phyloP scores from a whole-genome alignment of 2,797 vertebrate species.

The Cynopterus sphinx region DNA sequence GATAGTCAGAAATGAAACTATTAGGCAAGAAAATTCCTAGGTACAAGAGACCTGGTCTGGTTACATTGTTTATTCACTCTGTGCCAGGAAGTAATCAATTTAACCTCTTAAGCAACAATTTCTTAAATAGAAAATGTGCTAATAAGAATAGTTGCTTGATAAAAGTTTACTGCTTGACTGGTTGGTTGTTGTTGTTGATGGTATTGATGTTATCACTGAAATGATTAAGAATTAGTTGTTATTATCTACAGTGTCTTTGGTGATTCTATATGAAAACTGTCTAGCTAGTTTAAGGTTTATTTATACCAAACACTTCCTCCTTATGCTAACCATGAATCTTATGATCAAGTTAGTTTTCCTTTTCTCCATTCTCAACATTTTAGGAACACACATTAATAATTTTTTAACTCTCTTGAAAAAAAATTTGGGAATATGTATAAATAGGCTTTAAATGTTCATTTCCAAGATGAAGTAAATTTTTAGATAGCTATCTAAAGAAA shows the following conservation, averaged over 20 bases:
- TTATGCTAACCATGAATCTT: background rate
- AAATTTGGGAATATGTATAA: background rate
- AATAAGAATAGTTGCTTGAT: constrained; percentile 37
- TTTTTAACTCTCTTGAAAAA: constrained; percentile 32
- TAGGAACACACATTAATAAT: background rate
- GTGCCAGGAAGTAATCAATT: background rate
- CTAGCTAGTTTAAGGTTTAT: constrained; percentile 17
- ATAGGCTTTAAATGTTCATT: background rate
- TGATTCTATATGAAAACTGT: constrained; percentile 3
- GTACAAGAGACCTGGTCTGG: background rate
- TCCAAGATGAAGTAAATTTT: background rate
- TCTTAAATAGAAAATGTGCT: constrained; percentile 30
- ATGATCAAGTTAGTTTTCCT: background rate
- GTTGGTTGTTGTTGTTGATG: constrained; percentile 31
- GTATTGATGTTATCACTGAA: background rate
- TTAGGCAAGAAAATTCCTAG: background rate
- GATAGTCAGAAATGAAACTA: constrained; percentile 26
- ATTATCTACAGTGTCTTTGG: constrained; percentile 27
- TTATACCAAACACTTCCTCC: constrained; percentile 25
- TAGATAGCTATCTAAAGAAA: constrained; percentile 25
- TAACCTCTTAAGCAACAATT: constrained; percentile 30
- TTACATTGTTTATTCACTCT: background rate
- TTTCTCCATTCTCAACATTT: constrained; percentile 9
- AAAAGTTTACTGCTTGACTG: constrained; percentile 33
- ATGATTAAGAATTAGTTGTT: constrained; percentile 32